A percentile compares a stretch with the other conserved stretches of the same genome.
These are phyloP conservation scores for Meda fulgida DNA, from an alignment of 2,797 vertebrate genomes.

Conservation along the genomic window DNA sequence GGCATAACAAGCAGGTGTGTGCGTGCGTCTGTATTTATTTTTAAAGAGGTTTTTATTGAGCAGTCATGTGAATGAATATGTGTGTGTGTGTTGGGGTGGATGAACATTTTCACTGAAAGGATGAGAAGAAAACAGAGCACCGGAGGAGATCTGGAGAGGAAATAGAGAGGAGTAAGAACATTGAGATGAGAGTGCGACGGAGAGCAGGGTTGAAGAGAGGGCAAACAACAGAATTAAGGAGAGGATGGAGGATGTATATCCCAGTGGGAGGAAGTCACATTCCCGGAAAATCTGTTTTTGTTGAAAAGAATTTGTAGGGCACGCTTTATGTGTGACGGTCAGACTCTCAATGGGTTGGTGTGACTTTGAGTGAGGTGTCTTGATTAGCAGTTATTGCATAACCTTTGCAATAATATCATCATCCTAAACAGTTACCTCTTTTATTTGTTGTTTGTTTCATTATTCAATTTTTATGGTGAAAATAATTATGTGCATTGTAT, in stretches of 20 bases:
- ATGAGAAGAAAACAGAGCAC: not conserved
- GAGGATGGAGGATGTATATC: slow-evolving; percentile 35
- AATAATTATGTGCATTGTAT: not conserved
- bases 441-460: not conserved
- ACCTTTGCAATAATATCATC: slow-evolving; percentile 37
- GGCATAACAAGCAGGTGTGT: slow-evolving; percentile 33
- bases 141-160: slow-evolving; percentile 2
- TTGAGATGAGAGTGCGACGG: not conserved
- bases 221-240: slow-evolving; percentile 24
- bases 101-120: slow-evolving; percentile 21
- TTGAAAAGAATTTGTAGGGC: slow-evolving; percentile 26
- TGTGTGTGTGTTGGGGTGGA: slow-evolving; percentile 21
- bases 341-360: slow-evolving; percentile 3
- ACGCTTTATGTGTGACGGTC: slow-evolving; percentile 28
- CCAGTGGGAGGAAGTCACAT: slow-evolving; percentile 20
- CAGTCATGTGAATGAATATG: slow-evolving; percentile 33
- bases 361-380: slow-evolving; percentile 43
- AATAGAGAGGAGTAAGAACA: slow-evolving; percentile 1
- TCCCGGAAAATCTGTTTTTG: slow-evolving; percentile 36
- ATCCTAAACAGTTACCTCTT: slow-evolving; percentile 3
- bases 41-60: slow-evolving; percentile 36
- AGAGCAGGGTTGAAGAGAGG: slow-evolving; percentile 14
- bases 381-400: slow-evolving; percentile 34
- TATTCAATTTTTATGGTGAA: not conserved
- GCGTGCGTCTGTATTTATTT: slow-evolving; percentile 25